Conservation (phyloP, 2,888 invertebrate species). For the Malacosoma neustria region DNA sequence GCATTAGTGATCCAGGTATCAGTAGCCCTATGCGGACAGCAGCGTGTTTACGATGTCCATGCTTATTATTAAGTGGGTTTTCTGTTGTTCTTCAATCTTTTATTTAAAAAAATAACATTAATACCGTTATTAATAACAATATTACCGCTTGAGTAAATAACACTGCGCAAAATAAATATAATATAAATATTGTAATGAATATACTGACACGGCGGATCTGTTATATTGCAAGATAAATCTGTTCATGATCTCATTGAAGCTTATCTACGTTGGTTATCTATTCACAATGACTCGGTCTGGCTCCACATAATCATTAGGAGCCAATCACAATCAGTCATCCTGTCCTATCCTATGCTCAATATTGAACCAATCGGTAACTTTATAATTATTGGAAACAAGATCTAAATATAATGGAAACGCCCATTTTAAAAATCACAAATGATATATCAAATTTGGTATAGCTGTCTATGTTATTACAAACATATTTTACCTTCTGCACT, state of each 20-base stretch:
- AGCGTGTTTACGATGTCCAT: too few species aligned
- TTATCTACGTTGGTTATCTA: constrained; percentile 30
- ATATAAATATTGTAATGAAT: neutral
- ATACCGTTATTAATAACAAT: too few species aligned
- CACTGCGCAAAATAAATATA: neutral
- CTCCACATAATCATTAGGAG: constrained; percentile 28
- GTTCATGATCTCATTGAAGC: constrained; percentile 29
- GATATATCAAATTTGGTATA: too few species aligned
- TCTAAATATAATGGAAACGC: neutral
- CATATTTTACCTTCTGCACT: too few species aligned
- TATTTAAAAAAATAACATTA: too few species aligned
- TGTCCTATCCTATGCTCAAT: constrained; percentile 10
- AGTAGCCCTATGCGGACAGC: too few species aligned
- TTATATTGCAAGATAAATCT: constrained; percentile 13
- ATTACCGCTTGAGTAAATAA: too few species aligned
- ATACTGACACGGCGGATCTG: neutral
- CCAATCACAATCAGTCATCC: constrained; percentile 38
- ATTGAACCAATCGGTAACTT: constrained; percentile 13
- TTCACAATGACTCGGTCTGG: constrained; percentile 26
- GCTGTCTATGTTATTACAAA: too few species aligned
- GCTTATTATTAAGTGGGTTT: too few species aligned
- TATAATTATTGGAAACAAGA: constrained; percentile 4
- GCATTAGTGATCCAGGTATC: too few species aligned
- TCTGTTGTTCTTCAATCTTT: too few species aligned
- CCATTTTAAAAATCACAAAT: too few species aligned